These are phyloP conservation scores for Cirrhinus molitorella DNA, from an alignment of 2,797 vertebrate species.

Conservation along the genomic window DNA sequence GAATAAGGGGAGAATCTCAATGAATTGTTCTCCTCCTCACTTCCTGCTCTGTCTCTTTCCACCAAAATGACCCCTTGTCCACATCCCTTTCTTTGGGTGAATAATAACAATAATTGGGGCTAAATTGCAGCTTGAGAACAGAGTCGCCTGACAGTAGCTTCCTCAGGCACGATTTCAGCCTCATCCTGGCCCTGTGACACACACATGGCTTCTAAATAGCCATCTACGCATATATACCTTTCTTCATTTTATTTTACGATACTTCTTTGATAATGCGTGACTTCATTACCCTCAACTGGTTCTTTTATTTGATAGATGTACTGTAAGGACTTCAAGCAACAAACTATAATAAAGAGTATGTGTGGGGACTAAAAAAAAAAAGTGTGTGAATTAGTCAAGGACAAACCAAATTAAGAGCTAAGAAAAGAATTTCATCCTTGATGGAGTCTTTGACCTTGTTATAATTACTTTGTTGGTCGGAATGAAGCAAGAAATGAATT, in stretches of 20 bases:
- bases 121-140: slow-evolving; percentile 65
- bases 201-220: not conserved
- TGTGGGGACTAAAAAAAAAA: slow-evolving; percentile 11
- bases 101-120: slow-evolving; percentile 66
- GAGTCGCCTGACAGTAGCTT: slow-evolving; percentile 61
- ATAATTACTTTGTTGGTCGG: slow-evolving; percentile 63
- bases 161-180: slow-evolving; percentile 45
- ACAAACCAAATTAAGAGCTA: slow-evolving; percentile 59
- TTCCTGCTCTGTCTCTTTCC: slow-evolving; percentile 49
- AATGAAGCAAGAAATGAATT: slow-evolving; percentile 39
- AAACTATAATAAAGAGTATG: slow-evolving; percentile 1
- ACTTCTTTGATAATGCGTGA: not conserved
- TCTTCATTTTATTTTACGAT: not conserved
- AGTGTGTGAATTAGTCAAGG: slow-evolving; percentile 63
- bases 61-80: slow-evolving; percentile 64
- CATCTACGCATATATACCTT: not conserved
- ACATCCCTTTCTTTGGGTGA: slow-evolving; percentile 54
- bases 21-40: slow-evolving; percentile 23
- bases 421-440: slow-evolving; percentile 62
- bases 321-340: not conserved
- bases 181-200: slow-evolving; percentile 30
- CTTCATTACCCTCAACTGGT: not conserved
- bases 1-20: not conserved
- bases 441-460: slow-evolving; percentile 66
- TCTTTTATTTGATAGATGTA: not conserved